These are phyloP conservation scores for Phrynocephalus versicolor DNA, from an alignment of 2,113 vertebrate species.

Conservation along the genomic window DNA sequence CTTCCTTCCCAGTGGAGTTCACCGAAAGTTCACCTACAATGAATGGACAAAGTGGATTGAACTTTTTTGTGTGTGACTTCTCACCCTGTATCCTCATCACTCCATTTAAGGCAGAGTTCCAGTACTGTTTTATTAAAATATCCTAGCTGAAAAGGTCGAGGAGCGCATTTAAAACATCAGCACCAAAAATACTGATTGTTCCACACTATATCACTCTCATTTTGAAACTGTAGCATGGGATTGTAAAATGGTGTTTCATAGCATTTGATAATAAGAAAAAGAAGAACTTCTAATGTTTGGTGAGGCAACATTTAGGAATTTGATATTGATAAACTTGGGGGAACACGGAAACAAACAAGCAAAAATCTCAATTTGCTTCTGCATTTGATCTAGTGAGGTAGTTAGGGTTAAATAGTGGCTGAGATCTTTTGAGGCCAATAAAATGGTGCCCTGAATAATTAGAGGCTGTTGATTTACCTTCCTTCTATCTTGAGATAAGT, in stretches of 20 bases:
- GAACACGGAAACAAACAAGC: not conserved
- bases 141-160: constrained; percentile 28
- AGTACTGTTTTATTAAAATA: constrained; percentile 58
- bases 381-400: not conserved
- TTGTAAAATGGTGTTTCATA: not conserved
- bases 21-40: constrained; percentile 95
- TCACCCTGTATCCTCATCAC: constrained; percentile 83
- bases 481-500: not conserved
- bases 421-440: not conserved
- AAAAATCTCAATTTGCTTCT: not conserved
- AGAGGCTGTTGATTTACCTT: not conserved
- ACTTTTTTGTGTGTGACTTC: constrained; percentile 91
- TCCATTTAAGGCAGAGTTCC: constrained; percentile 82
- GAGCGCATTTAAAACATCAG: not conserved
- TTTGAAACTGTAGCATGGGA: not conserved
- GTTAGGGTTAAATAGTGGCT: not conserved
- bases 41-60: constrained; percentile 86
- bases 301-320: not conserved
- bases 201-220: too few species aligned
- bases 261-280: not conserved
- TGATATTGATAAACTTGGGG: too few species aligned
- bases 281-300: not conserved
- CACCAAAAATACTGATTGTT: not conserved
- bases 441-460: not conserved
- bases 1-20: constrained; percentile 82